Base-by-base conservation (phyloP, 2,888 invertebrate genomes). In the Parthenolecanium corni region DNA sequence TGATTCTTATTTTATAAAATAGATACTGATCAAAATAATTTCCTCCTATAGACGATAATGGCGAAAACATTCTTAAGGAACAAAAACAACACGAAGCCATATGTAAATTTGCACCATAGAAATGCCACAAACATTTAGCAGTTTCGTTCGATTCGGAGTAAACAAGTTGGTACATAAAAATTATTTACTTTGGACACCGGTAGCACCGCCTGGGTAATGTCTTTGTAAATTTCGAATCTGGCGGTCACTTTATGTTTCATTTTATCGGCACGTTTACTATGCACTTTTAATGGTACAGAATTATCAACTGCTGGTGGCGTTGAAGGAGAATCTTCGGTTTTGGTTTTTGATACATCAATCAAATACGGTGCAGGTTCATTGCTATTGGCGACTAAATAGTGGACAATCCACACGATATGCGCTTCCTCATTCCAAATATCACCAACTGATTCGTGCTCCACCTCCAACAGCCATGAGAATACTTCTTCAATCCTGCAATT, bases 181-280 rank as follows among this genome's bases (percentile, higher is more conserved):
- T 57, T 57, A 46, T 31, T 56, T 62, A 91, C 91, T 85, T 93
- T 93, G 65, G 92, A 90, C 73, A 94, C 92, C 16, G 93, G 92
- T 23, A 94, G 78, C 14, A 94, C 90, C 20, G 92, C 89, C 75
- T 92, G 92, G 65, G 92, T 90, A 71, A 92, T 91, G 73, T 93
- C 93, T 73, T 93, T 93, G 73, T 90, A 89, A 66, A 93, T 87
- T 71, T 91, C 89, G 52, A 93, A 80, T 68, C 89, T 79, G 1
- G 89, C 86, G 65, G 88, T 86, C 49, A 90, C 79, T 71, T 89
- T 85, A 68, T 82, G 71, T 23, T 72, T 69, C 56, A 73, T 73
- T 65, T 73, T 73, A 24, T 66, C 66, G 47, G 38, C 21, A 21
- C 52, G 31, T 31, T 47, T 65, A 12, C 44, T 40, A 4, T 64